Base-by-base conservation (phyloP, 2,888 invertebrate genomes). In the Cenopis cana region DNA sequence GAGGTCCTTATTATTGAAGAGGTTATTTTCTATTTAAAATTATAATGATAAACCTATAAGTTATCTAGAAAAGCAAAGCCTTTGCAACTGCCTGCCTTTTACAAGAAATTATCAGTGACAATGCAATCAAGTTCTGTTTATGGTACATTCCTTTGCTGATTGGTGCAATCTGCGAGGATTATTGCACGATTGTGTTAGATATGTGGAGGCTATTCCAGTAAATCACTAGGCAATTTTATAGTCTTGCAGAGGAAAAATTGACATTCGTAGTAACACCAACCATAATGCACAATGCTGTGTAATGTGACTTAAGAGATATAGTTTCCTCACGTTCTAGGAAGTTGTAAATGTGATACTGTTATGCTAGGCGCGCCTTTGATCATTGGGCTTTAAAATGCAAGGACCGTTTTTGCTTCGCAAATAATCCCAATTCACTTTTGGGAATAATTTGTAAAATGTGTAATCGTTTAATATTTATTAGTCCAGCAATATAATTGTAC, bases 141-240 rank as follows among this genome's bases (percentile, higher is more conserved):
- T 68, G 24, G 41, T 49, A 36, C 70, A 70, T 70, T 70, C 70
- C 70, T 24, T 46, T 54, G 52, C 9, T 66, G 70, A 70, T 70
- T 70, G 70, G 59, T 55, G 70, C 70, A 70, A 70, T 70, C 65
- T 54, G 49, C 46, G 20, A 52, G 64, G 38, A 69, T 69, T 69
- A 64, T 65, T 66, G 46, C 65, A 46, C 59, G 54, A 57, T 66
- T 59, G 57, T 50, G 41, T 57, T 64, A 64, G 64, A 65, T 65
- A 41, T 70, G 56, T 70, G 70, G 55, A 55, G 65, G 33, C 65
- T 46, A 70, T 65, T 70, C 52, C 59, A 59, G 65, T 66, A 65
- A 70, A 70, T 65, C 65, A 70, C 70, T 6, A 55, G n/a, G 70
- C 54, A 70, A 66, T 70, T 70, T 59, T 52, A 55, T 65, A 36